phyloP scores from a whole-genome alignment of 1,140 invertebrate species.

The Listronotus oregonensis region DNA sequence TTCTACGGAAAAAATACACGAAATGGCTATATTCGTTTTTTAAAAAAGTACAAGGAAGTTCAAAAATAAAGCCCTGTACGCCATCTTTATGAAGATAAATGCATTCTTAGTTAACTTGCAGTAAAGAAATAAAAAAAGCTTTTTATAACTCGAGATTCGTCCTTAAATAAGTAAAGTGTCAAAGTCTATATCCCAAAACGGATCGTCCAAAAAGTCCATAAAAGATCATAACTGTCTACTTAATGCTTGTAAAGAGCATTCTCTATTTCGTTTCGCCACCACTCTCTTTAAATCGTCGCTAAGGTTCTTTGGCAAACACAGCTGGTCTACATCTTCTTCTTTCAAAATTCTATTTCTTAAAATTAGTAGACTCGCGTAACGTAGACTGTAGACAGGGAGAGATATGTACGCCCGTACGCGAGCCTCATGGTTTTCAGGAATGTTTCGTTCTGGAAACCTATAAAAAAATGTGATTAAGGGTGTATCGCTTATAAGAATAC shows the following conservation, averaged over 20 bases:
- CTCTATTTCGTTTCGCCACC: slow-evolving; percentile 34
- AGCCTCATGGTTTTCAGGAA: slow-evolving; percentile 33
- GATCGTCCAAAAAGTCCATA: too few species aligned
- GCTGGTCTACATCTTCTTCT: slow-evolving; percentile 39
- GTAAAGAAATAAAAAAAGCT: too few species aligned
- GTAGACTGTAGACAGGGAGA: slow-evolving; percentile 49
- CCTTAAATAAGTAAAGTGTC: too few species aligned
- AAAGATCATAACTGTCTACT: too few species aligned
- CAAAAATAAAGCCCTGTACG: too few species aligned
- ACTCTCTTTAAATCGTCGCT: slow-evolving; percentile 45
- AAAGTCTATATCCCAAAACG: too few species aligned
- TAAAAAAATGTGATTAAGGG: background rate
- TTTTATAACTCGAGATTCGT: too few species aligned
- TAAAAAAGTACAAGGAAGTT: too few species aligned
- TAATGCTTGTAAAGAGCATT: slow-evolving; percentile 14
- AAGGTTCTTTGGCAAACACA: slow-evolving; percentile 47
- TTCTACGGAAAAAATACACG: too few species aligned
- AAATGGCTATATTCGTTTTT: too few species aligned
- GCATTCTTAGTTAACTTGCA: too few species aligned
- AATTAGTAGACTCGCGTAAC: slow-evolving; percentile 42
- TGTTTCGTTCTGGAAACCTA: slow-evolving; percentile 25
- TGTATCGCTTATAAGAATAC: background rate
- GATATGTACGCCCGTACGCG: slow-evolving; percentile 43
- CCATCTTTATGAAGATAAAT: too few species aligned
- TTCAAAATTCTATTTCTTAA: slow-evolving; percentile 42